phyloP scores from a whole-genome alignment of 2,113 vertebrate species.

The Platysteira castanea region DNA sequence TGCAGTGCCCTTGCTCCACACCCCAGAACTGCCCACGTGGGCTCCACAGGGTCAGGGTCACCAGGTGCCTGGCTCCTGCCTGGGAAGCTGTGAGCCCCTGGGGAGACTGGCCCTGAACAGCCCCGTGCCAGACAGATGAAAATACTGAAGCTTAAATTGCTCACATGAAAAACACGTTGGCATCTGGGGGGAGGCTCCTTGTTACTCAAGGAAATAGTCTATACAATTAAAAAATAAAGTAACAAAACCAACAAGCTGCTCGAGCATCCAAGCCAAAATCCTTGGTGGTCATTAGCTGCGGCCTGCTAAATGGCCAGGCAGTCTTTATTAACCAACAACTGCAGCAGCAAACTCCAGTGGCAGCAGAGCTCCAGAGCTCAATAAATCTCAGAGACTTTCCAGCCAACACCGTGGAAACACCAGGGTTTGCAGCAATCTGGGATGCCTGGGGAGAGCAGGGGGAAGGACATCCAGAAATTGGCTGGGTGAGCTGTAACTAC shows the following conservation, averaged over 20 bases:
- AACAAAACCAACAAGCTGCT: neutral
- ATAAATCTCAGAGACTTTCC: neutral
- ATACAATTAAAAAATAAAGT: neutral
- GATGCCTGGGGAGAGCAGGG: neutral
- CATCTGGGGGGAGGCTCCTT: neutral
- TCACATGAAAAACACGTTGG: neutral
- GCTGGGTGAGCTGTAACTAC: slow-evolving; percentile 1
- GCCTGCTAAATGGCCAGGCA: neutral
- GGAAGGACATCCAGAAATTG: neutral
- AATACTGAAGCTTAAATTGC: neutral
- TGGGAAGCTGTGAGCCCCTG: neutral
- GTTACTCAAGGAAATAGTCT: accelerated
- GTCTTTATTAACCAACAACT: neutral
- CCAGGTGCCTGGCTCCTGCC: neutral
- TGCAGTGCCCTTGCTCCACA: neutral
- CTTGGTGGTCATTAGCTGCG: neutral
- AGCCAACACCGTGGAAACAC: neutral
- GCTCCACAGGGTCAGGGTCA: neutral
- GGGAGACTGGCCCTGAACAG: neutral
- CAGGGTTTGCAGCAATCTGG: neutral
- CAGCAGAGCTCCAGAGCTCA: neutral
- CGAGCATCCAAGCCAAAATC: neutral
- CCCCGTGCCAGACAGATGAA: neutral
- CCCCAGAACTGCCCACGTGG: neutral
- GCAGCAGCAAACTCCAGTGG: neutral